A percentile compares a stretch with the other conserved stretches of the same genome.
Evolutionary conservation across 2,113 vertebrate genomes (phyloP).

Genomic region (Atherinomorus stipes): DNA sequence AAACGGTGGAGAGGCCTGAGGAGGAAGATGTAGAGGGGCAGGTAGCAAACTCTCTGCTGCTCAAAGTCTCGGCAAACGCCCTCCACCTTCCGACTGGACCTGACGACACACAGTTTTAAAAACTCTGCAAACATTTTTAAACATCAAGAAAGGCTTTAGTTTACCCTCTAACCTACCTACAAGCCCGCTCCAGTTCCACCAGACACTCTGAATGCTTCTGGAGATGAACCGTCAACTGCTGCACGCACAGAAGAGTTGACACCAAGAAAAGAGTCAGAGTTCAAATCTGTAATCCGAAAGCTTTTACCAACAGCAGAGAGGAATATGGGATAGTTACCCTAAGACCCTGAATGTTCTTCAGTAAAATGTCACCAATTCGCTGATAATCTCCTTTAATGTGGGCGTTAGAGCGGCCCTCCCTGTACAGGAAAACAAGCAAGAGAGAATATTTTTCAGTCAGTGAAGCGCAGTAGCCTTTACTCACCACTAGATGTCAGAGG

Average conservation of each 20-base stretch:
- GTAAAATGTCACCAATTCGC: slow-evolving; percentile 92
- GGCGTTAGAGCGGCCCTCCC: slow-evolving; percentile 95
- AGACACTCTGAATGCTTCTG: slow-evolving; percentile 92
- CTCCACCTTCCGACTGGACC: slow-evolving; percentile 87
- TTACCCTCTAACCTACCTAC: slow-evolving; percentile 66
- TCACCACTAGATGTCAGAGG: slow-evolving; percentile 60
- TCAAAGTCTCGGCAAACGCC: slow-evolving; percentile 92
- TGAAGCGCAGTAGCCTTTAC: slow-evolving; percentile 3
- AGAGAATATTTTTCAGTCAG: background rate
- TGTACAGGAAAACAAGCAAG: slow-evolving; percentile 43
- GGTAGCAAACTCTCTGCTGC: slow-evolving; percentile 95
- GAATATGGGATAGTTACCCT: slow-evolving; percentile 81
- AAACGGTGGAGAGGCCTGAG: slow-evolving; percentile 95
- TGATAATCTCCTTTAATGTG: slow-evolving; percentile 94
- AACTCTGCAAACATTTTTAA: background rate
- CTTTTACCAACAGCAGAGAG: background rate
- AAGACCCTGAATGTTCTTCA: slow-evolving; percentile 92
- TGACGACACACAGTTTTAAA: slow-evolving; percentile 47
- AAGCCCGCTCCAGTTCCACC: slow-evolving; percentile 89
- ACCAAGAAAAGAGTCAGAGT: background rate
- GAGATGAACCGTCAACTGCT: slow-evolving; percentile 90
- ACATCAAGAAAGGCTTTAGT: background rate
- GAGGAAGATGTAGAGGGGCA: slow-evolving; percentile 95
- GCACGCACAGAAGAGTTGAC: slow-evolving; percentile 17
- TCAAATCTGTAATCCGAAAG: background rate